These are phyloP conservation scores for Rhabdomys pumilio DNA, from an alignment of 2,797 vertebrate species.

Conservation along the genomic window DNA sequence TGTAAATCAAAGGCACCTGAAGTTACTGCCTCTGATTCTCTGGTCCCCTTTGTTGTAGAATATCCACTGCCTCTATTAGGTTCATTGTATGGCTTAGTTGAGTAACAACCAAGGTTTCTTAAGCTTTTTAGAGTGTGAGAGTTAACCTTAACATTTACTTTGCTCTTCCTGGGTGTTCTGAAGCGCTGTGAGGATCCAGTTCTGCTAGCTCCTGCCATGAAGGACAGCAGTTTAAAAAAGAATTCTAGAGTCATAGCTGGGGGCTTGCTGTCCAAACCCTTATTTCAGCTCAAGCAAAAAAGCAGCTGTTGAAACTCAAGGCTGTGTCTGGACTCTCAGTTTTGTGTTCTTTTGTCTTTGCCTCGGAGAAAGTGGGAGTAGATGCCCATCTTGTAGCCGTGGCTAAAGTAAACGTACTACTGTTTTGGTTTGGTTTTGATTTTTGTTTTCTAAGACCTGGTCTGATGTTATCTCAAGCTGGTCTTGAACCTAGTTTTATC, in stretches of 20 bases:
- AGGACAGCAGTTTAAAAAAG: no score
- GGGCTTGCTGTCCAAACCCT: not conserved
- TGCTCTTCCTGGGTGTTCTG: not conserved
- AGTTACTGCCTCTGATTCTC: not conserved
- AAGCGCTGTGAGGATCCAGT: not conserved
- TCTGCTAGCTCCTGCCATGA: not conserved
- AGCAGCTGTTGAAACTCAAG: no score
- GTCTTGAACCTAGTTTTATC: not conserved
- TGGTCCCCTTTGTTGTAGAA: slow-evolving; percentile 38
- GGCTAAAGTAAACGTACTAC: not conserved
- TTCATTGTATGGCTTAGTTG: not conserved
- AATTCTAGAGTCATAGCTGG: not conserved
- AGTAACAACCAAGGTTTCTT: not conserved
- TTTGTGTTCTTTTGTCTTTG: not conserved
- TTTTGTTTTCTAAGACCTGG: no score
- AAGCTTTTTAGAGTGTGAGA: not conserved
- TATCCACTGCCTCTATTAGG: not conserved
- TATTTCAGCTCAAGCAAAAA: not conserved
- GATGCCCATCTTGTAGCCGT: not conserved
- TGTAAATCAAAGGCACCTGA: slow-evolving; percentile 47
- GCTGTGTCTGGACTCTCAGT: not conserved
- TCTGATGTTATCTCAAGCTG: not conserved
- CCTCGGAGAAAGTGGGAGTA: no score
- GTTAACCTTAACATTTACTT: not conserved
- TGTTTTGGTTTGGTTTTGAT: not conserved